These are phyloP conservation scores for Gymnogyps californianus DNA, from an alignment of 2,113 vertebrate species.

Conservation along the genomic window DNA sequence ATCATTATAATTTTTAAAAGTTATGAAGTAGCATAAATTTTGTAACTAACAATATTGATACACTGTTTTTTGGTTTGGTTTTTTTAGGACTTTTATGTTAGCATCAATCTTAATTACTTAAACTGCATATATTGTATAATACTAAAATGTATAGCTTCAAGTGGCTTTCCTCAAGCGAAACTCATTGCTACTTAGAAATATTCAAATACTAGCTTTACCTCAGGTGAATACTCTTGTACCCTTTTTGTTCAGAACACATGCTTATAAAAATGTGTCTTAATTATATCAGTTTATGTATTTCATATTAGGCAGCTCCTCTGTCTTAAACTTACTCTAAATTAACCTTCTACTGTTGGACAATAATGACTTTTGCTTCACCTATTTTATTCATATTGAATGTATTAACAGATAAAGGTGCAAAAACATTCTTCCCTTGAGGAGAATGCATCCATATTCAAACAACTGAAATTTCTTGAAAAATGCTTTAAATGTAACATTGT, in stretches of 20 bases:
- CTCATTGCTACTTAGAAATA: conserved; percentile 75
- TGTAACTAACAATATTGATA: conserved; percentile 75
- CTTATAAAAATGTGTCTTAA: conserved; percentile 59
- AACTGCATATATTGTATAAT: conserved; percentile 79
- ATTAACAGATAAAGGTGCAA: conserved; percentile 73
- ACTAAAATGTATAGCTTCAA: conserved; percentile 71
- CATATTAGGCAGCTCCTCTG: conserved; percentile 46
- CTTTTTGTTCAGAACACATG: conserved; percentile 65
- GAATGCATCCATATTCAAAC: conserved; percentile 62
- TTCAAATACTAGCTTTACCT: conserved; percentile 79
- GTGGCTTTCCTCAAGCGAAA: conserved; percentile 69
- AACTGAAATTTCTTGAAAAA: conserved; percentile 44
- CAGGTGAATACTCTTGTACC: conserved; percentile 79
- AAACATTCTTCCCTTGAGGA: conserved; percentile 71
- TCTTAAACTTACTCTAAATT: conserved; percentile 64
- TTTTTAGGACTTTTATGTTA: conserved; percentile 64
- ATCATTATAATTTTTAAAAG: conserved; percentile 69
- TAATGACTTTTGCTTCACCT: conserved; percentile 64
- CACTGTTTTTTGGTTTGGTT: too few relatives aligned
- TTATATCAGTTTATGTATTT: conserved; percentile 60
- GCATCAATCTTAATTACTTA: conserved; percentile 76
- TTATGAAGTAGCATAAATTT: conserved; percentile 74
- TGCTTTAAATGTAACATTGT: conserved; percentile 48
- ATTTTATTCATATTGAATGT: conserved; percentile 82
- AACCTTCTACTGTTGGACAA: conserved; percentile 54